A percentile compares a stretch with the other conserved stretches of the same genome.
Conservation (phyloP, 2,888 invertebrate species). For the Caenorhabditis zanzibari region DNA sequence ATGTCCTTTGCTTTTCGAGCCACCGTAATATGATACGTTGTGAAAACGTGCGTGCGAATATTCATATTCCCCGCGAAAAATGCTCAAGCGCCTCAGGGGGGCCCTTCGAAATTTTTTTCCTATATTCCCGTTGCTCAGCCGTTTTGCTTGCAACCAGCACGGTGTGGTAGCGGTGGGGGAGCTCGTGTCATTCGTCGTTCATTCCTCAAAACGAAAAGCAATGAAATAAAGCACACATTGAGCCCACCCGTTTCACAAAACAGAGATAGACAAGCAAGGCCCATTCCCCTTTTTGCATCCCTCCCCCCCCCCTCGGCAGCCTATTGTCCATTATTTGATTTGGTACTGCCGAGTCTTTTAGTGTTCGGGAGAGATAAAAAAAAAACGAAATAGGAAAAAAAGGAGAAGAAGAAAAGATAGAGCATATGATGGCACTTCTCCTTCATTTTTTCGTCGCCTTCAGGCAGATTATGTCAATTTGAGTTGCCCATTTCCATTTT, state of each 20-base stretch:
- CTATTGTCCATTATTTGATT: conserved; percentile 65
- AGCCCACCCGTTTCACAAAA: conserved; percentile 48
- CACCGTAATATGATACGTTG: conserved; percentile 41
- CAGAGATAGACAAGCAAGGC: conserved; percentile 31
- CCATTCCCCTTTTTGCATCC: conserved; percentile 19
- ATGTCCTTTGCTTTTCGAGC: conserved; percentile 17
- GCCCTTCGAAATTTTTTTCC: conserved; percentile 36
- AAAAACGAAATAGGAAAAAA: conserved; percentile 26
- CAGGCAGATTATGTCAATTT: conserved; percentile 54
- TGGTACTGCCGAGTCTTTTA: conserved; percentile 53
- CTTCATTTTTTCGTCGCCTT: conserved; percentile 33
- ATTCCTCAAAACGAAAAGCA: conserved; percentile 53
- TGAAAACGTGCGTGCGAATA: conserved; percentile 57
- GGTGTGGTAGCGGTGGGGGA: conserved; percentile 31
- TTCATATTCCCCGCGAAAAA: conserved; percentile 54
- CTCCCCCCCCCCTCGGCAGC: background rate
- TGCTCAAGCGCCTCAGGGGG: conserved; percentile 18
- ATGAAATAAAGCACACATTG: conserved; percentile 63
- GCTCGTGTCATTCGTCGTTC: conserved; percentile 53
- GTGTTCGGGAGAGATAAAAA: conserved; percentile 48
- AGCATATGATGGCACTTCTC: conserved; percentile 27
- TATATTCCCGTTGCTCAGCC: background rate
- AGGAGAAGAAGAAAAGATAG: background rate
- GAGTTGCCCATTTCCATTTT: conserved; percentile 43
- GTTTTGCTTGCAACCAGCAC: conserved; percentile 16